Conservation (phyloP, 2,888 invertebrate genomes). For the Brenthis daphne region DNA sequence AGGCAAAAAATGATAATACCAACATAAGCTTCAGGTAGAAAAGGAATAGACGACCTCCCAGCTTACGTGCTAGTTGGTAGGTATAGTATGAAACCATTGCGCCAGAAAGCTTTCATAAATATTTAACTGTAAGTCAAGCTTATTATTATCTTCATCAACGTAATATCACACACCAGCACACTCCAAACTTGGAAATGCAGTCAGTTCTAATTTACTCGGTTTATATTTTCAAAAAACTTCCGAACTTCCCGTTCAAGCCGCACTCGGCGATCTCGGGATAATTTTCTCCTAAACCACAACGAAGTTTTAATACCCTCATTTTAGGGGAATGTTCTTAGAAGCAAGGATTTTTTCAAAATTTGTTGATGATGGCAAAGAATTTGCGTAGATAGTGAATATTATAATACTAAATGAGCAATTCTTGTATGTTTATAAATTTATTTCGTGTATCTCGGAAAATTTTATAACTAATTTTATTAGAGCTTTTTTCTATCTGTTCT, state of each 20-base stretch:
- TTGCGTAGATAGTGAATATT: neutral
- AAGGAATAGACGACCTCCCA: too few species aligned
- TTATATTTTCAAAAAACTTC: slow-evolving; percentile 45
- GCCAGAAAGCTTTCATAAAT: too few species aligned
- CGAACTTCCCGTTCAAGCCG: slow-evolving; percentile 47
- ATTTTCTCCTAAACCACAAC: slow-evolving; percentile 55
- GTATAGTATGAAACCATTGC: too few species aligned
- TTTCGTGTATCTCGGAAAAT: too few species aligned
- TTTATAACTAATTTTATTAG: too few species aligned
- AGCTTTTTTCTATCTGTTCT: too few species aligned
- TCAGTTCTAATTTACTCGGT: slow-evolving; percentile 41
- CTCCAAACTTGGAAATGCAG: slow-evolving; percentile 34
- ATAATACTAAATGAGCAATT: neutral
- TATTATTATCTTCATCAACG: slow-evolving; percentile 17
- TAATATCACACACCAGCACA: slow-evolving; percentile 19
- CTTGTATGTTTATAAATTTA: too few species aligned
- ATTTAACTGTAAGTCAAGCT: slow-evolving; percentile 3
- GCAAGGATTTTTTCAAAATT: slow-evolving; percentile 26
- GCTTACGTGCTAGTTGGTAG: too few species aligned
- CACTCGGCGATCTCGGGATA: slow-evolving; percentile 57
- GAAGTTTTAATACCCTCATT: slow-evolving; percentile 64
- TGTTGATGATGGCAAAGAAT: slow-evolving; percentile 19
- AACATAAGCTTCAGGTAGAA: too few species aligned
- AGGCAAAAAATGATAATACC: too few species aligned
- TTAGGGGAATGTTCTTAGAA: slow-evolving; percentile 47